A percentile compares a stretch with the other conserved stretches of the same genome.
Evolutionary conservation across 2,888 invertebrate species (phyloP).

Genomic region (Meta bourneti): DNA sequence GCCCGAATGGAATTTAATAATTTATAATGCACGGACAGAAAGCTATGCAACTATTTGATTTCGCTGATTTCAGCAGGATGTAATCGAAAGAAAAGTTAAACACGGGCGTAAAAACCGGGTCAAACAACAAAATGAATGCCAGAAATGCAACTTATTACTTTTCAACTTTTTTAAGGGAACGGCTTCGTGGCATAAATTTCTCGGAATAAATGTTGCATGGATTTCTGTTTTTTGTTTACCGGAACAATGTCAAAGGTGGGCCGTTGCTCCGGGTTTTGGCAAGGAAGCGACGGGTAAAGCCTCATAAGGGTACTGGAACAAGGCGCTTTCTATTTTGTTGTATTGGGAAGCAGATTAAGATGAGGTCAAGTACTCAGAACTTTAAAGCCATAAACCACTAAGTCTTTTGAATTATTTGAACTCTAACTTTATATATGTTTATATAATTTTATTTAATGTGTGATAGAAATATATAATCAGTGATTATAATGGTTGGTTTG

Average conservation of each 20-base stretch:
- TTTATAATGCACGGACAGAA: constrained; percentile 61
- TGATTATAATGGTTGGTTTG: too few species aligned
- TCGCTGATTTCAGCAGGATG: constrained; percentile 40
- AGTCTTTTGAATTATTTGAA: too few species aligned
- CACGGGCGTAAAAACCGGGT: constrained; percentile 24
- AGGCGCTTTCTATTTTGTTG: too few species aligned
- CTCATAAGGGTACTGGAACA: too few species aligned
- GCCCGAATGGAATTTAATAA: constrained; percentile 63
- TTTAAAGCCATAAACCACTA: too few species aligned
- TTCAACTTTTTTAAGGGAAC: constrained; percentile 6
- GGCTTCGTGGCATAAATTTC: constrained; percentile 14
- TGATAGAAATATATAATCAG: too few species aligned
- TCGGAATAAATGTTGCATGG: not conserved
- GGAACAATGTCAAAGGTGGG: not conserved
- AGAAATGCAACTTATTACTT: constrained; percentile 27
- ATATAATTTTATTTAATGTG: too few species aligned
- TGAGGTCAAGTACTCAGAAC: too few species aligned
- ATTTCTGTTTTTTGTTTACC: constrained; percentile 19
- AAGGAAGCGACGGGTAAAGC: too few species aligned
- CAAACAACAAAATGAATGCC: constrained; percentile 20
- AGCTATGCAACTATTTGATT: constrained; percentile 59
- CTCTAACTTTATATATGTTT: too few species aligned
- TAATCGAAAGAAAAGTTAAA: constrained; percentile 22
- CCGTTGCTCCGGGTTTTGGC: not conserved
- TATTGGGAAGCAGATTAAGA: too few species aligned